Percentiles rank a stretch among this genome's conserved stretches.
phyloP scores from a whole-genome alignment of 2,888 invertebrate genomes.

The Nemotelus nigrinus region DNA sequence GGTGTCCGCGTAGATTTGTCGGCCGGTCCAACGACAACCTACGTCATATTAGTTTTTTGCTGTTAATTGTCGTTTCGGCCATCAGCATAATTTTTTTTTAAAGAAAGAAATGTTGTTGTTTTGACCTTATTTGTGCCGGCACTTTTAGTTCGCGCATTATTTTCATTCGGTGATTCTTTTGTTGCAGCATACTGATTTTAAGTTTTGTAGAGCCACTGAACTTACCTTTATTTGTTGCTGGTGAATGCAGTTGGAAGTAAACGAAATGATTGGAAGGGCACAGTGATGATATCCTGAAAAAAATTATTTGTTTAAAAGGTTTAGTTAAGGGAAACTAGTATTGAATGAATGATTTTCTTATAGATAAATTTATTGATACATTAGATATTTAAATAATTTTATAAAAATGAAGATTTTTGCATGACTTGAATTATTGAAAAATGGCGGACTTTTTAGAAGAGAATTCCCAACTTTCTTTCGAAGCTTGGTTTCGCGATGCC shows the following conservation, averaged over 20 bases:
- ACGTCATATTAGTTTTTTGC: slow-evolving; percentile 24
- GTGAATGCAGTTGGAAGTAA: not conserved
- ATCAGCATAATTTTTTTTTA: not conserved
- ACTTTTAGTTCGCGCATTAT: not conserved
- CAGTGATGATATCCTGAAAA: slow-evolving; percentile 12
- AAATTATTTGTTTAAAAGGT: not conserved
- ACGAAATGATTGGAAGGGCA: not conserved
- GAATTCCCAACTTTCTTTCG: too few species aligned
- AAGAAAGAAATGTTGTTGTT: not conserved
- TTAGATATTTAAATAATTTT: too few species aligned
- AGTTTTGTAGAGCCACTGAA: not conserved
- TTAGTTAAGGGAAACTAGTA: not conserved
- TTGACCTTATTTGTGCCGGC: slow-evolving; percentile 1
- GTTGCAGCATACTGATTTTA: too few species aligned
- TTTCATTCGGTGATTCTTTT: too few species aligned
- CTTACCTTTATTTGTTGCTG: not conserved
- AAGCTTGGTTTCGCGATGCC: too few species aligned
- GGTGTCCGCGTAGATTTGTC: not conserved
- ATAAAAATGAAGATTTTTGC: too few species aligned
- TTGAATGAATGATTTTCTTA: not conserved
- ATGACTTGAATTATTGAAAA: too few species aligned
- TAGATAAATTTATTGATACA: too few species aligned
- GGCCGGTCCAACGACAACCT: not conserved
- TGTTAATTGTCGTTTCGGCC: not conserved
- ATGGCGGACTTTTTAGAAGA: too few species aligned